These are phyloP conservation scores for Ariolimax columbianus DNA, from an alignment of 2,888 invertebrate species.

Conservation along the genomic window DNA sequence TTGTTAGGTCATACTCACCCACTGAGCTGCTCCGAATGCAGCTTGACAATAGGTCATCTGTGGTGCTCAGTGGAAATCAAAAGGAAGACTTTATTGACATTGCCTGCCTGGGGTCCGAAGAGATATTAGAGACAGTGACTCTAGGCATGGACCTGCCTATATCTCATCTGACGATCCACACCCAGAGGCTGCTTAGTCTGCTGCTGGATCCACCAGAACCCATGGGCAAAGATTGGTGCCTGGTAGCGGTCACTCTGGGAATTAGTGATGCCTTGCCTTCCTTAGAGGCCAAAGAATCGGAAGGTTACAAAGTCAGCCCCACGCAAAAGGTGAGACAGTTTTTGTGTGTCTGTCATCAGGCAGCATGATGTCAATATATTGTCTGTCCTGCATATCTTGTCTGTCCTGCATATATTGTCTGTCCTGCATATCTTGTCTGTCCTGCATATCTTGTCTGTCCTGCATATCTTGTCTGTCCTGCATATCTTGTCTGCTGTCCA, in stretches of 20 bases:
- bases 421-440: too few relatives aligned
- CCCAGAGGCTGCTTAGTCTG: conserved; percentile 80
- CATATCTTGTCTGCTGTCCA: too few relatives aligned
- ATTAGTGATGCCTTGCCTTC: conserved; percentile 81
- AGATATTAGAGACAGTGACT: conserved; percentile 78
- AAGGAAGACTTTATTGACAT: conserved; percentile 82
- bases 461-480: too few relatives aligned
- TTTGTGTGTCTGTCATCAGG: not conserved
- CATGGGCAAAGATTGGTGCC: conserved; percentile 82
- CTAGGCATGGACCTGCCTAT: conserved; percentile 83
- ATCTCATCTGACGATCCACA: conserved; percentile 82
- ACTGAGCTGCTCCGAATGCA: conserved; percentile 79
- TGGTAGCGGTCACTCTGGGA: conserved; percentile 81
- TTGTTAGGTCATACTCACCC: conserved; percentile 72
- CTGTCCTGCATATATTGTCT: too few relatives aligned
- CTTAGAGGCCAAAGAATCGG: conserved; percentile 77
- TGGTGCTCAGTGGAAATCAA: conserved; percentile 79
- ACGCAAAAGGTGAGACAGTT: conserved; percentile 50
- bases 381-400: too few relatives aligned
- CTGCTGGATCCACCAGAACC: conserved; percentile 81
- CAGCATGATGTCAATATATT: not conserved
- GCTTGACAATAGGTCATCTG: conserved; percentile 75
- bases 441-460: too few relatives aligned
- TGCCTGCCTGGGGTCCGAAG: conserved; percentile 82
- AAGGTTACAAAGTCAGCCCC: conserved; percentile 57